Evolutionary conservation across 2,888 invertebrate genomes (phyloP).

Genomic region (Erebia ligea): DNA sequence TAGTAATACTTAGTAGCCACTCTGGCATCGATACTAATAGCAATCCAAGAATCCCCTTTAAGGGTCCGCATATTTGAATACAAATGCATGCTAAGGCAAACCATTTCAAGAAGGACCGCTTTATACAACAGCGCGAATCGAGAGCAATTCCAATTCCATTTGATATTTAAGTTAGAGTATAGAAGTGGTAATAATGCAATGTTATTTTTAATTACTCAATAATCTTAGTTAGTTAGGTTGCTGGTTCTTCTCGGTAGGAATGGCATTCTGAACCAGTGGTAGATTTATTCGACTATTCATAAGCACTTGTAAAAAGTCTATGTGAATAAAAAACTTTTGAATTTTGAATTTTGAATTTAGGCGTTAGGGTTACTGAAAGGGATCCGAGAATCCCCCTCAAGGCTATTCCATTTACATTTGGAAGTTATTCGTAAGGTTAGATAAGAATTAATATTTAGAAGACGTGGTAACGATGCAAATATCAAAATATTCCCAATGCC

Average conservation of each 20-base stretch:
- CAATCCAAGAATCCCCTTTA: background rate
- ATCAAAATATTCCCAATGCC: no score
- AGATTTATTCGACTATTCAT: no score
- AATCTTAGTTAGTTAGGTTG: no score
- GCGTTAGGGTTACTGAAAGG: background rate
- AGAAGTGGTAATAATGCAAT: background rate
- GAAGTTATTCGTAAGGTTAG: background rate
- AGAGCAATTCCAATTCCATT: slow-evolving; percentile 1
- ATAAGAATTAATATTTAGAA: background rate
- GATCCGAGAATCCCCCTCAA: background rate
- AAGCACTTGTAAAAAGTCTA: no score
- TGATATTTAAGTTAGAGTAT: background rate
- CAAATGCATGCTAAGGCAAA: background rate
- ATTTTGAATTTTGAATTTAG: no score
- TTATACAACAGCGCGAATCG: background rate
- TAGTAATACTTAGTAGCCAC: background rate
- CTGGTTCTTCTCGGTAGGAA: no score
- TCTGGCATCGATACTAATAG: background rate
- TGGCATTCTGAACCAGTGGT: no score
- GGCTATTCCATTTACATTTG: background rate
- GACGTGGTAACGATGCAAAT: no score
- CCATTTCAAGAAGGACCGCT: background rate
- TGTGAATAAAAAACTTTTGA: no score
- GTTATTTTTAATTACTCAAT: no score
- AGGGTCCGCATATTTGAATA: background rate